A percentile compares a stretch with the other conserved stretches of the same genome.
phyloP scores from a whole-genome alignment of 2,797 vertebrate species.

The Eidolon dupreanum region DNA sequence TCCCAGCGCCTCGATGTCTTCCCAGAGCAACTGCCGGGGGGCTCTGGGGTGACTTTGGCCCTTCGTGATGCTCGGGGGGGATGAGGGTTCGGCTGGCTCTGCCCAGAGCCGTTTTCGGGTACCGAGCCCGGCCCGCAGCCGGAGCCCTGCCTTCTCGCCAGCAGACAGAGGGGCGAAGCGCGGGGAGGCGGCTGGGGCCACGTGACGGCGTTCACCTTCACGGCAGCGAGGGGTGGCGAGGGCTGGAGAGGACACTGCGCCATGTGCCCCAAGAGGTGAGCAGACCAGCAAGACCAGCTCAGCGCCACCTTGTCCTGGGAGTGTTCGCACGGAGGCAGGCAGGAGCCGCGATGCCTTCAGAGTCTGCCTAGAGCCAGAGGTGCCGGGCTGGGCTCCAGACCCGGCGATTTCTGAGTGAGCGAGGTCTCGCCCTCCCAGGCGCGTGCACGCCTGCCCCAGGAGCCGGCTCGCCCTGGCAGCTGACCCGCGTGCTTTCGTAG shows the following conservation, averaged over 20 bases:
- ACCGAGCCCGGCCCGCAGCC: rapidly evolving
- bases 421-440: not conserved
- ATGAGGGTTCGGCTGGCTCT: not conserved
- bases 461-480: not conserved
- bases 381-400: not conserved
- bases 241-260: not conserved
- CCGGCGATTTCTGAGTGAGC: not conserved
- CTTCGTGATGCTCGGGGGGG: not conserved
- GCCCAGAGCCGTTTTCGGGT: too few species aligned
- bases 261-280: not conserved
- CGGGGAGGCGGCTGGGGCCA: rapidly evolving
- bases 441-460: not conserved
- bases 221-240: rapidly evolving
- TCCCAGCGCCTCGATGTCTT: not conserved
- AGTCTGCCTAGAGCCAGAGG: not conserved
- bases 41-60: not conserved
- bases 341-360: rapidly evolving
- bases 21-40: not conserved
- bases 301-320: rapidly evolving
- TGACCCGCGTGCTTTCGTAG: slow-evolving; percentile 24
- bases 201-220: rapidly evolving
- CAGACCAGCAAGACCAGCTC: not conserved
- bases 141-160: not conserved
- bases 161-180: rapidly evolving
- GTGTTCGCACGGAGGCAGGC: not conserved